A percentile compares a stretch with the other conserved stretches of the same genome.
Evolutionary conservation across 2,888 invertebrate genomes (phyloP).

Genomic region (Imbricaverruca yamaguchii): DNA sequence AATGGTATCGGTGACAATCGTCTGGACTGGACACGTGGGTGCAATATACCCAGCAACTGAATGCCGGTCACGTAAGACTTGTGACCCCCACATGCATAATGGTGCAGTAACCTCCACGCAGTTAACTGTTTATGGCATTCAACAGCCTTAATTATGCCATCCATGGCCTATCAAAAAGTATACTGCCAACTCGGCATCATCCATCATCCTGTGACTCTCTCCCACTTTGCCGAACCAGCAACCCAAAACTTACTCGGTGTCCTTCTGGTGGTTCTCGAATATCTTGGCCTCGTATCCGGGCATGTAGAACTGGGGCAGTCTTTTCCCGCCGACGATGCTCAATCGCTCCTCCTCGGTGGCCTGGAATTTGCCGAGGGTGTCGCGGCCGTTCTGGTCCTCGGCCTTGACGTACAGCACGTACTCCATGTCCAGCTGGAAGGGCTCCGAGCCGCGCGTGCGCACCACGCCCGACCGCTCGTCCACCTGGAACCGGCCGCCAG

Average conservation of each 20-base stretch:
- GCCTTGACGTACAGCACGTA: constrained; percentile 94
- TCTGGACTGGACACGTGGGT: too few species aligned
- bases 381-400: constrained; percentile 87
- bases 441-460: constrained; percentile 79
- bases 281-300: constrained; percentile 91
- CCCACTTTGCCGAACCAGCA: too few species aligned
- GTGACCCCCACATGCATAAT: too few species aligned
- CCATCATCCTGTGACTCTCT: too few species aligned
- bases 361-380: constrained; percentile 82
- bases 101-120: too few species aligned
- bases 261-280: constrained; percentile 93
- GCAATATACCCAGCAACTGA: too few species aligned
- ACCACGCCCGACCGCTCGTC: constrained; percentile 89
- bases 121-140: too few species aligned
- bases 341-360: constrained; percentile 84
- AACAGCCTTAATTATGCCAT: too few species aligned
- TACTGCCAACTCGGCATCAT: too few species aligned
- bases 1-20: too few species aligned
- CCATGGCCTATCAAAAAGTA: too few species aligned
- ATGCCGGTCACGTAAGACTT: too few species aligned
- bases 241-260: constrained; percentile 75
- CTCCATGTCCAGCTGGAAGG: constrained; percentile 91
- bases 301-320: constrained; percentile 96
- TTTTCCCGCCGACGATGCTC: constrained; percentile 92
- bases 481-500: constrained; percentile 66